Percentiles rank a stretch among this genome's conserved stretches.
These are phyloP conservation scores for Sterrhoptilus dennistouni DNA, from an alignment of 2,113 vertebrate species.

Conservation along the genomic window DNA sequence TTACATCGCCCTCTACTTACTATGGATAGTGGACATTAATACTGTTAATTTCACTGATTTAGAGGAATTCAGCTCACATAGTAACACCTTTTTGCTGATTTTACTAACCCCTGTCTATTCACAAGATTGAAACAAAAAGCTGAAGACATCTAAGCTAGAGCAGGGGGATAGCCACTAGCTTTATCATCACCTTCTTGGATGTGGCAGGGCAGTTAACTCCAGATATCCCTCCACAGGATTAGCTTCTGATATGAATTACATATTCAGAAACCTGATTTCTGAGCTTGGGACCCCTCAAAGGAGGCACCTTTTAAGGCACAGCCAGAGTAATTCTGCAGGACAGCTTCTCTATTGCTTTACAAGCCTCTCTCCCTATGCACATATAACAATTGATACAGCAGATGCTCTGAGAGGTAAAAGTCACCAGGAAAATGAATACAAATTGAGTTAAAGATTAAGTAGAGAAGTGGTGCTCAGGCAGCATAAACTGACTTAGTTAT, in stretches of 20 bases:
- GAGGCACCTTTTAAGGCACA: background rate
- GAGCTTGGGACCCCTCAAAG: background rate
- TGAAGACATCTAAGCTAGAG: background rate
- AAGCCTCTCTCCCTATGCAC: background rate
- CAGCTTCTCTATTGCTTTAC: background rate
- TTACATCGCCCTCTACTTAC: background rate
- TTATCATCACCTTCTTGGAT: background rate
- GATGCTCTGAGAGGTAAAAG: background rate
- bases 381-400: background rate
- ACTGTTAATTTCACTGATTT: background rate
- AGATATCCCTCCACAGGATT: background rate
- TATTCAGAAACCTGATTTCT: background rate
- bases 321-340: background rate
- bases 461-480: background rate
- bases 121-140: background rate
- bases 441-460: conserved; percentile 10
- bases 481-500: background rate
- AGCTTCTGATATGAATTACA: background rate
- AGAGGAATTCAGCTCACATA: background rate
- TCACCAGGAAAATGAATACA: background rate
- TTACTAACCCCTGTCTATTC: background rate
- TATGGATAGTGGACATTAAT: background rate
- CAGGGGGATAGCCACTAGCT: background rate
- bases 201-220: background rate
- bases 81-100: background rate